Evolutionary conservation across 2,797 vertebrate genomes (phyloP), one percentile per base, ranked within the genome.

Genomic region (Diceros bicornis): DNA sequence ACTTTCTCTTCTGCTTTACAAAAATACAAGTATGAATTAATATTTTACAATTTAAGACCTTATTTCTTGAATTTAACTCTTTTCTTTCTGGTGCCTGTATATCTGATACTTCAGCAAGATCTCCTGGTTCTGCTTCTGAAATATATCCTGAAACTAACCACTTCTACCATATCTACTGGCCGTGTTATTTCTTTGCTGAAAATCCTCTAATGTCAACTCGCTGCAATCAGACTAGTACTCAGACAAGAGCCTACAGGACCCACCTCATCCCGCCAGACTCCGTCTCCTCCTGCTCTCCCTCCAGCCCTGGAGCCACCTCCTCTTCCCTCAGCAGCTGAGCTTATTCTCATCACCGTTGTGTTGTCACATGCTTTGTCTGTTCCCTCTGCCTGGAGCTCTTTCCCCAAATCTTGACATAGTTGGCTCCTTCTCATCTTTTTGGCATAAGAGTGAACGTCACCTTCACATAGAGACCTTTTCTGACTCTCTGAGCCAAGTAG

Each of bases 1-100:
- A 64, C 50, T 72, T 93, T 69, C 17, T 84, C 29, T 95, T 62
- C 50, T 61, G n/a, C 82, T 89, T 64, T 68, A 66, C 16, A 91
- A 89, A 94, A 95, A 81, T 34, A 32, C 59, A 84, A 62, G 13
- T 55, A 50, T 61, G 18, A 85, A 55, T 95, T 69, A 47, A 47
- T 68, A n/a, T 89, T 87, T 88, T 50, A 50, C 6, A 78, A 44
- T 62, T 57, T 69, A 74, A 94, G 37, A 64, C 7, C 17, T 83
- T 75, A 86, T 47, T 71, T 77, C 55, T 91, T 50, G 55, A 79
- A 83, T 77, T 62, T 88, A 95, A 83, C 52, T 44, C 25, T 71
- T 93, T 50, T 34, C 47, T 21, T 96, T 89, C 77, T 85, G 18
- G 82, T 83, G 44, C 12, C 20, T 88, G 9, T 57, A 7, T 34